A percentile compares a stretch with the other conserved stretches of the same genome.
Evolutionary conservation across 2,113 vertebrate species (phyloP).

Genomic region (Axis porcinus): DNA sequence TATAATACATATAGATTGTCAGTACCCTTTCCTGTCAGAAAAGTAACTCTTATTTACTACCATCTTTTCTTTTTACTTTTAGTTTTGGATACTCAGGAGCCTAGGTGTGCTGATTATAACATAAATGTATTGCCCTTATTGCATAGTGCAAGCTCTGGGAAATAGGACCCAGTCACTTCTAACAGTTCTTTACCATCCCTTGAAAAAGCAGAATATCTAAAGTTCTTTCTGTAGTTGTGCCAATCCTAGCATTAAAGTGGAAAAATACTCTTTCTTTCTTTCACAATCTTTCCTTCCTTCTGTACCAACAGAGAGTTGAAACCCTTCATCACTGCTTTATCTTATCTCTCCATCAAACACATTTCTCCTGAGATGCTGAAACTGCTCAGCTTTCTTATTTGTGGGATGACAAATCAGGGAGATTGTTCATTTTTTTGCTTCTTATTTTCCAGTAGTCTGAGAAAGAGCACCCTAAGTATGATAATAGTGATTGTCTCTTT

Average conservation of each 20-base stretch:
- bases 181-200: background rate
- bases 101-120: background rate
- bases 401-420: background rate
- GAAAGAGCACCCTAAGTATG: background rate
- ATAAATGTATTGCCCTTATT: background rate
- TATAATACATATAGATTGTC: background rate
- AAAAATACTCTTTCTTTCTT: background rate
- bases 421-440: background rate
- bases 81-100: background rate
- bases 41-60: background rate
- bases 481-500: background rate
- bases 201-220: slow-evolving; percentile 17
- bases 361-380: background rate
- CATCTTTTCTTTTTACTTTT: background rate
- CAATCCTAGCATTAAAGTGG: background rate
- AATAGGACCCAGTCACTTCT: background rate
- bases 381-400: background rate
- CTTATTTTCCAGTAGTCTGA: background rate
- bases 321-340: background rate
- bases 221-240: background rate
- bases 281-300: background rate
- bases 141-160: background rate
- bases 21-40: background rate
- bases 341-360: background rate
- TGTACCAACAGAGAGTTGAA: background rate